Evolutionary conservation across 2,888 invertebrate species (phyloP).

Genomic region (Zaprionus bogoriensis): DNA sequence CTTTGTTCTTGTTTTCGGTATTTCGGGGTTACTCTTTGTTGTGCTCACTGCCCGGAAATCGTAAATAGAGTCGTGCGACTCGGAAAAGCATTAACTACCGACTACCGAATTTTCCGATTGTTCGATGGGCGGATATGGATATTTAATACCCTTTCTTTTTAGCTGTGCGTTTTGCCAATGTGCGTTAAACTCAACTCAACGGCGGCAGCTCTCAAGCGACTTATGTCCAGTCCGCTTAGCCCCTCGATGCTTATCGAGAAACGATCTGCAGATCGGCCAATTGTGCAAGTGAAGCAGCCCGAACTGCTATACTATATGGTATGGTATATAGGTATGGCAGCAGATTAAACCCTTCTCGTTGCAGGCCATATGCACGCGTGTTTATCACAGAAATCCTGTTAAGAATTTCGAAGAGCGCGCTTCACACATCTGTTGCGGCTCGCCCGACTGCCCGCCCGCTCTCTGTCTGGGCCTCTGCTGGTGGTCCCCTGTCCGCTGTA

Average conservation of each 20-base stretch:
- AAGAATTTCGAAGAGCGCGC: conserved; percentile 47
- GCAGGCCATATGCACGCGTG: conserved; percentile 35
- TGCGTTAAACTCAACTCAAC: conserved; percentile 68
- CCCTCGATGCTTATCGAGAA: conserved; percentile 41
- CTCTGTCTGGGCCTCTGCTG: conserved; percentile 33
- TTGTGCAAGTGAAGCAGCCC: conserved; percentile 34
- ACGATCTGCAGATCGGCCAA: conserved; percentile 5
- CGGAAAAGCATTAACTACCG: conserved; percentile 46
- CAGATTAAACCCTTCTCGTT: no score
- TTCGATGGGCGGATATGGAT: conserved; percentile 73
- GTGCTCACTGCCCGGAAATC: conserved; percentile 10
- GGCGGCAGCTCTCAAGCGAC: conserved; percentile 45
- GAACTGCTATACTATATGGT: no score
- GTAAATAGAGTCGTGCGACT: no score
- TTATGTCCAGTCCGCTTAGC: conserved; percentile 9
- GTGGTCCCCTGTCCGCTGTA: conserved; percentile 54
- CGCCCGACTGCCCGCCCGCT: conserved; percentile 1
- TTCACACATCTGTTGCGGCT: conserved; percentile 69
- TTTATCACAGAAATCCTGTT: conserved; percentile 55
- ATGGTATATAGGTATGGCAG: no score
- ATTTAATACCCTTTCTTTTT: no score
- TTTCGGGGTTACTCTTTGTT: conserved; percentile 9
- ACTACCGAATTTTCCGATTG: no score
- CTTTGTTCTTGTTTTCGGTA: neutral
- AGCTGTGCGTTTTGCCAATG: conserved; percentile 65